These are phyloP conservation scores for Trichonephila inaurata DNA, from an alignment of 1,140 invertebrate species.

Conservation along the genomic window DNA sequence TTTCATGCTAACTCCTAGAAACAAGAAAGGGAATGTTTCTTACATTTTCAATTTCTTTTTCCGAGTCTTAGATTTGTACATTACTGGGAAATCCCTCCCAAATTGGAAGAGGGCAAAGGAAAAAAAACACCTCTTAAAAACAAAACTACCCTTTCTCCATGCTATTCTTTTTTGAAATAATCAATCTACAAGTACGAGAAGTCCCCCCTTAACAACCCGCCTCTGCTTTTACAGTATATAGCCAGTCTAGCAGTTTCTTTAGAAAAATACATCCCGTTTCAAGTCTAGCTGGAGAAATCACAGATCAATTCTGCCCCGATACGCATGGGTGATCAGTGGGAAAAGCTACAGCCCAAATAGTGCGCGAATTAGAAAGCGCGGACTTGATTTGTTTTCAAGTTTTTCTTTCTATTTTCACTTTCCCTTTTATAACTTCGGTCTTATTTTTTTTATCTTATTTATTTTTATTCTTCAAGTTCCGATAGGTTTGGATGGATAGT, in stretches of 20 bases:
- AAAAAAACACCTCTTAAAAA: background rate
- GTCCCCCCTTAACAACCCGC: background rate
- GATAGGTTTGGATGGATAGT: slow-evolving; percentile 23
- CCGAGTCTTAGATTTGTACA: slow-evolving; percentile 40
- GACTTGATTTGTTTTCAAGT: slow-evolving; percentile 64
- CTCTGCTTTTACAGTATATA: background rate
- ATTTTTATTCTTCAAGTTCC: slow-evolving; percentile 37
- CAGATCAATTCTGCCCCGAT: slow-evolving; percentile 53
- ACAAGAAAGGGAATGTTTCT: background rate
- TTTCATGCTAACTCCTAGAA: background rate
- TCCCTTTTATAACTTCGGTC: slow-evolving; percentile 28
- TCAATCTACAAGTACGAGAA: slow-evolving; percentile 62
- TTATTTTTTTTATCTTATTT: slow-evolving; percentile 7
- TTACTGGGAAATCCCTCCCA: slow-evolving; percentile 48
- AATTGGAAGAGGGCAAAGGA: slow-evolving; percentile 28
- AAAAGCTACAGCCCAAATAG: slow-evolving; percentile 39
- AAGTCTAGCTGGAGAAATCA: slow-evolving; percentile 51
- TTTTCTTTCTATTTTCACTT: slow-evolving; percentile 43
- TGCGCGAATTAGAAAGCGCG: slow-evolving; percentile 56
- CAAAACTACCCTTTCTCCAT: slow-evolving; percentile 10
- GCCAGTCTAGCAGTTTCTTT: slow-evolving; percentile 30
- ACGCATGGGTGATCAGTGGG: slow-evolving; percentile 54
- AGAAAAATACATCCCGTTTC: slow-evolving; percentile 36
- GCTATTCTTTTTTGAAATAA: slow-evolving; percentile 48
- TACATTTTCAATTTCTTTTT: slow-evolving; percentile 16